Percentiles rank a stretch among this genome's conserved stretches.
Evolutionary conservation across 2,888 invertebrate species (phyloP).

Genomic region (Clusia tigrina): DNA sequence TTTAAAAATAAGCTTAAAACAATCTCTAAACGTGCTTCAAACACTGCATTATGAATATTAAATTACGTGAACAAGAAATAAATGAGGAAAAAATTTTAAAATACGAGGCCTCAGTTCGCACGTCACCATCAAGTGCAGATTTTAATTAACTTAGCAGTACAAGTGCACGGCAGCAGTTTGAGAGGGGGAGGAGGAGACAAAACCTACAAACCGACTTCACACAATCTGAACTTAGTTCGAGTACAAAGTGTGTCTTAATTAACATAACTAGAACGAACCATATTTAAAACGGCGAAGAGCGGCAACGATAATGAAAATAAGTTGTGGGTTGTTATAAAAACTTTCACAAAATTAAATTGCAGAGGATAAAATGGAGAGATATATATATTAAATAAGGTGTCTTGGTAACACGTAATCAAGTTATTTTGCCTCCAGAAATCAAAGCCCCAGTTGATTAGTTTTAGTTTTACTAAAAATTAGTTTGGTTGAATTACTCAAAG

Average conservation of each 20-base stretch:
- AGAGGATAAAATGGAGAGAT: too few species aligned
- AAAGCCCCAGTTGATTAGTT: too few species aligned
- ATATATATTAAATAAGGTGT: too few species aligned
- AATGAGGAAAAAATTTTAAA: background rate
- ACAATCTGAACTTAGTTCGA: conserved; percentile 33
- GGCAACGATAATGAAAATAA: background rate
- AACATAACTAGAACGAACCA: conserved; percentile 11
- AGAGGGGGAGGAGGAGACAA: conserved; percentile 39
- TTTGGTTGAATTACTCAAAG: too few species aligned
- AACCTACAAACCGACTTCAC: conserved; percentile 57
- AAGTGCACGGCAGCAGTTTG: conserved; percentile 36
- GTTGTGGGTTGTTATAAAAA: background rate
- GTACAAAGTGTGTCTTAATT: background rate
- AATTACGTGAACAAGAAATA: conserved; percentile 48
- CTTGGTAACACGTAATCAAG: too few species aligned
- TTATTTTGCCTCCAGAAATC: too few species aligned
- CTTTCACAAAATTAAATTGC: background rate
- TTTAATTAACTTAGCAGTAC: conserved; percentile 14
- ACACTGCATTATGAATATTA: conserved; percentile 56
- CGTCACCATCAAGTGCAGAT: background rate
- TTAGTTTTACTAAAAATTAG: too few species aligned
- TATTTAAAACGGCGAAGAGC: background rate
- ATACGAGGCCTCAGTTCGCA: background rate
- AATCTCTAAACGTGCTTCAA: conserved; percentile 58
- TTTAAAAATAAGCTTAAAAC: conserved; percentile 43